phyloP scores from a whole-genome alignment of 2,113 vertebrate genomes.

The Mormyrus lacerda region DNA sequence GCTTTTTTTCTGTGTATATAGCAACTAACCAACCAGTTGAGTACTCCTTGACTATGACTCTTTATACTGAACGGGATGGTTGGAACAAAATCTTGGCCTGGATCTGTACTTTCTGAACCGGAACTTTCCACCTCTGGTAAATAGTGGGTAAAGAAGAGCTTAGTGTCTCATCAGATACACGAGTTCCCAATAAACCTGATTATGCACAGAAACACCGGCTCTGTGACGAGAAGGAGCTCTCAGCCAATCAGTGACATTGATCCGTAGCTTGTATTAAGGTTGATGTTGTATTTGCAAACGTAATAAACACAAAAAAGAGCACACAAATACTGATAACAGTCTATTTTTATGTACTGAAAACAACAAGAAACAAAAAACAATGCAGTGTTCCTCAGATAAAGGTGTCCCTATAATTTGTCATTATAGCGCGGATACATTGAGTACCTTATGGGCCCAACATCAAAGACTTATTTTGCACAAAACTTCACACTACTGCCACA shows the following conservation, averaged over 20 bases:
- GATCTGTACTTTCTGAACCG: no score
- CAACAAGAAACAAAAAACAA: constrained; percentile 36
- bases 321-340: background rate
- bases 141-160: background rate
- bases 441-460: constrained; percentile 37
- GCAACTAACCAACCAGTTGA: no score
- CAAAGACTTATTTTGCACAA: constrained; percentile 34
- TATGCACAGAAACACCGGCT: background rate
- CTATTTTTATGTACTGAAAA: background rate
- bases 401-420: constrained; percentile 29
- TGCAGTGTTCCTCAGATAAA: constrained; percentile 29
- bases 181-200: background rate
- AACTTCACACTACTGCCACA: constrained; percentile 19
- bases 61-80: no score
- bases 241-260: background rate
- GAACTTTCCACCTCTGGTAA: no score
- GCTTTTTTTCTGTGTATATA: background rate
- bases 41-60: no score
- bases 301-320: background rate
- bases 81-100: no score
- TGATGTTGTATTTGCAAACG: background rate
- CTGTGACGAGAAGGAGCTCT: no score
- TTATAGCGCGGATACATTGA: constrained; percentile 29
- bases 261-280: background rate
- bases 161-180: background rate